Base-by-base conservation (phyloP, 1,140 invertebrate species). In the Sycophila sp. region DNA sequence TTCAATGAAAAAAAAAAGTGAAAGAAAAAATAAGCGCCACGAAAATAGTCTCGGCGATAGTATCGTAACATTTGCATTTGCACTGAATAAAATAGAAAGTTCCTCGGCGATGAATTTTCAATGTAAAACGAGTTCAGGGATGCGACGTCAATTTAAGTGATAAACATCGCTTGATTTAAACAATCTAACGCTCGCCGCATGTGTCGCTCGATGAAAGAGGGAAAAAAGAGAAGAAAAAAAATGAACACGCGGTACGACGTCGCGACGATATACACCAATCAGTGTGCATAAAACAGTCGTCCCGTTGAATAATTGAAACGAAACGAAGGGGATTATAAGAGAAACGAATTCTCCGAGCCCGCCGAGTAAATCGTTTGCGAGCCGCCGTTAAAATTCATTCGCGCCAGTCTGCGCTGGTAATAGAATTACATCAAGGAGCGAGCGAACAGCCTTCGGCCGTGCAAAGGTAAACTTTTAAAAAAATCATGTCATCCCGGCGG, bases 61-160 rank as follows among this genome's bases (percentile, higher is more conserved):
- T n/a, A n/a, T n/a, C n/a, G n/a, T n/a, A n/a, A n/a, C n/a, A n/a
- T n/a, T n/a, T n/a, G n/a, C n/a, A n/a, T n/a, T n/a, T n/a, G n/a
- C n/a, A n/a, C n/a, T n/a, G n/a, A n/a, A n/a, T n/a, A n/a, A n/a
- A n/a, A n/a, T n/a, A n/a, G n/a, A n/a, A n/a, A n/a, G n/a, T n/a
- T n/a, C n/a, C n/a, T n/a, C n/a, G n/a, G n/a, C n/a, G n/a, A 28
- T 42, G 36, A 65, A 55, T 55, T 40, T 55, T 55, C 22, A 38
- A 66, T 34, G 55, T 1, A 26, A 68, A 60, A 60, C 1, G 45
- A 69, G 68, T 63, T 56, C 58, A 69, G 63, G 59, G 68, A 58
- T 58, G 30, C 45, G n/a, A 1, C 32, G 47, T 36, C 40, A 30
- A 69, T 69, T 69, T 45, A 24, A 34, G n/a, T 24, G 59, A 69